These are phyloP conservation scores for Brachionus rotundiformis DNA, from an alignment of 1,140 invertebrate genomes.

Conservation along the genomic window DNA sequence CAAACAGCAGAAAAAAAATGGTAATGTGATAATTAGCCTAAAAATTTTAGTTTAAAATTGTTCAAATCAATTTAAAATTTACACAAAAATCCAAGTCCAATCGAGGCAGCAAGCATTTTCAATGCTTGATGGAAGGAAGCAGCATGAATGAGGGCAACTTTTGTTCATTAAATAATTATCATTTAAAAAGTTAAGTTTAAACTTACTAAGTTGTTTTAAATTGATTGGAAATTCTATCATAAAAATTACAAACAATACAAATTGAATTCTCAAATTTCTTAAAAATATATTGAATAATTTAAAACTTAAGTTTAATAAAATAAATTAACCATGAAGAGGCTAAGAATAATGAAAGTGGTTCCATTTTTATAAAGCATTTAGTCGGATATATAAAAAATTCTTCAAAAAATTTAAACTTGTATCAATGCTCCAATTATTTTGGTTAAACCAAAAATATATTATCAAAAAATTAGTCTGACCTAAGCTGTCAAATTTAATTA, in stretches of 20 bases:
- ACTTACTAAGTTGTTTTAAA: conserved; percentile 15
- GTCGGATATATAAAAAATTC: background rate
- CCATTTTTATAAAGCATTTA: conserved; percentile 24
- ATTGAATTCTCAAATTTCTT: background rate
- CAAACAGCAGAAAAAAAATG: background rate
- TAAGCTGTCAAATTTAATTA: conserved; percentile 7
- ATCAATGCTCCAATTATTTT: background rate
- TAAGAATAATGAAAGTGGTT: background rate
- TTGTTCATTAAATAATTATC: background rate
- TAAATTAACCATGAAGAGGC: background rate
- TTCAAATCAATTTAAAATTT: background rate
- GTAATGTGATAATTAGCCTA: background rate
- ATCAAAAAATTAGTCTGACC: conserved; percentile 1
- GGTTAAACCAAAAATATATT: background rate
- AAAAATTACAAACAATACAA: background rate
- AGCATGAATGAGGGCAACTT: conserved; percentile 15
- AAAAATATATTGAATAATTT: no score
- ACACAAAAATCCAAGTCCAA: conserved; percentile 27
- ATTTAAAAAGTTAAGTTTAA: background rate
- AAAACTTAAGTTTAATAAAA: background rate
- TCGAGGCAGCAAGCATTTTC: background rate
- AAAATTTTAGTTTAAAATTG: background rate
- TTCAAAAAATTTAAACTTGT: background rate
- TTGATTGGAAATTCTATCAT: background rate
- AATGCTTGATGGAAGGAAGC: background rate